A percentile compares a stretch with the other conserved stretches of the same genome.
Evolutionary conservation across 1,140 invertebrate species (phyloP).

Genomic region (Polypedilum pembai): DNA sequence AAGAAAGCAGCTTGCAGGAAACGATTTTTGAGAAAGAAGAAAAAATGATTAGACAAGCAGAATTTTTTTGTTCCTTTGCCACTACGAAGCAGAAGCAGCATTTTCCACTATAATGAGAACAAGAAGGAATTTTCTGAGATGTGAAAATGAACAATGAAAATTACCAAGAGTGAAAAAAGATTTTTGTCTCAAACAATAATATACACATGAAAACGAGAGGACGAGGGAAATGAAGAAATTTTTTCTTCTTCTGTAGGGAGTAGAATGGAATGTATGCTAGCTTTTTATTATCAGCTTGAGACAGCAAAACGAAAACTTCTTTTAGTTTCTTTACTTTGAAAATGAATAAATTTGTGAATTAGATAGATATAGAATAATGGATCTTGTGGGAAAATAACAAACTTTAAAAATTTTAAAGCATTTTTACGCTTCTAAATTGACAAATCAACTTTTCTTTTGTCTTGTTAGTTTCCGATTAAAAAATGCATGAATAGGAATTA

Average conservation of each 20-base stretch:
- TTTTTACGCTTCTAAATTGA: no score
- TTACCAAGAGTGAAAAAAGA: not conserved
- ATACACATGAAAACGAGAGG: not conserved
- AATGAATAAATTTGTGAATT: not conserved
- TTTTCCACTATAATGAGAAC: slow-evolving; percentile 11
- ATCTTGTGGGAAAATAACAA: no score
- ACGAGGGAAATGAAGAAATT: not conserved
- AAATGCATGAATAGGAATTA: no score
- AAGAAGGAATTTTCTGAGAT: not conserved
- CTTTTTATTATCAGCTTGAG: slow-evolving; percentile 9
- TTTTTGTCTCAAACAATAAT: slow-evolving; percentile 12
- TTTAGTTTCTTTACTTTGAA: not conserved
- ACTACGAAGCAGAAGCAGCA: not conserved
- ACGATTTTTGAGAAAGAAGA: not conserved
- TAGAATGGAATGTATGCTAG: not conserved
- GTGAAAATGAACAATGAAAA: slow-evolving; percentile 27
- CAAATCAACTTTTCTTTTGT: no score
- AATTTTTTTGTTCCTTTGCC: not conserved
- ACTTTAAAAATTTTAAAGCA: no score
- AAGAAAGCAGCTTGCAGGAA: slow-evolving; percentile 14
- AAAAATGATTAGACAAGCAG: slow-evolving; percentile 22
- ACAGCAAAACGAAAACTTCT: slow-evolving; percentile 11
- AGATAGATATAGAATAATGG: not conserved
- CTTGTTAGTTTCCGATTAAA: no score
- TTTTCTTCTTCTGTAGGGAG: not conserved